phyloP scores from a whole-genome alignment of 2,797 vertebrate species.

The Triplophysa bombifrons region DNA sequence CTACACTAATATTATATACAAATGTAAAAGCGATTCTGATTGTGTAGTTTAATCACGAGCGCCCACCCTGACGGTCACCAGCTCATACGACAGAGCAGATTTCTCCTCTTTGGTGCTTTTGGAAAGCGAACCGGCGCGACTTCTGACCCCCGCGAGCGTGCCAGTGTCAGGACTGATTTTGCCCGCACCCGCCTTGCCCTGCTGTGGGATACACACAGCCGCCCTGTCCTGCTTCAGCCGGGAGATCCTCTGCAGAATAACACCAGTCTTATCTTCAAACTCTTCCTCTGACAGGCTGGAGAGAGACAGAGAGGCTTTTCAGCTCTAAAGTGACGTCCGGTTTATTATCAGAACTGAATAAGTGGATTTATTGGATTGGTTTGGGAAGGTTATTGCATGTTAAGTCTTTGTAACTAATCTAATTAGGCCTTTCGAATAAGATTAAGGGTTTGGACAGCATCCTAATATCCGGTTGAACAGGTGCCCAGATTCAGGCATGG shows the following conservation, averaged over 20 bases:
- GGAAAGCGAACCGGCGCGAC: constrained; percentile 40
- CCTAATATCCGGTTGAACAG: not conserved
- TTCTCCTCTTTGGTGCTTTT: constrained; percentile 75
- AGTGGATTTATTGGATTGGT: constrained; percentile 32
- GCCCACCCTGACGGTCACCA: constrained; percentile 82
- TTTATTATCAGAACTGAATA: constrained; percentile 23
- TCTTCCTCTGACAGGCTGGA: constrained; percentile 52
- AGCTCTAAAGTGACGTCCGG: constrained; percentile 25
- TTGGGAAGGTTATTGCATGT: constrained; percentile 20
- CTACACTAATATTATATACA: too few species aligned
- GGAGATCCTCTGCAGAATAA: constrained; percentile 73
- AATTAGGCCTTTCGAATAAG: constrained; percentile 2
- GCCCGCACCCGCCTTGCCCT: constrained; percentile 45
- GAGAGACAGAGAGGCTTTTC: constrained; percentile 8
- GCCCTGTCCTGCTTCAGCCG: constrained; percentile 74
- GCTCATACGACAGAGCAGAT: constrained; percentile 76
- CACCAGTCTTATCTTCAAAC: constrained; percentile 59
- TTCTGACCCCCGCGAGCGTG: constrained; percentile 62
- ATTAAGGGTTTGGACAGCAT: not conserved
- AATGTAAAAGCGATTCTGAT: not conserved
- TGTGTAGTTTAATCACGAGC: not conserved
- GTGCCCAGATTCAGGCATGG: not conserved
- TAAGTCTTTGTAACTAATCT: constrained; percentile 26
- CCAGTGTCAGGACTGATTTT: constrained; percentile 62
- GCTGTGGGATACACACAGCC: constrained; percentile 74